These are phyloP conservation scores for Pseudomyrmex dendroicus DNA, from an alignment of 1,140 invertebrate genomes.

Conservation along the genomic window DNA sequence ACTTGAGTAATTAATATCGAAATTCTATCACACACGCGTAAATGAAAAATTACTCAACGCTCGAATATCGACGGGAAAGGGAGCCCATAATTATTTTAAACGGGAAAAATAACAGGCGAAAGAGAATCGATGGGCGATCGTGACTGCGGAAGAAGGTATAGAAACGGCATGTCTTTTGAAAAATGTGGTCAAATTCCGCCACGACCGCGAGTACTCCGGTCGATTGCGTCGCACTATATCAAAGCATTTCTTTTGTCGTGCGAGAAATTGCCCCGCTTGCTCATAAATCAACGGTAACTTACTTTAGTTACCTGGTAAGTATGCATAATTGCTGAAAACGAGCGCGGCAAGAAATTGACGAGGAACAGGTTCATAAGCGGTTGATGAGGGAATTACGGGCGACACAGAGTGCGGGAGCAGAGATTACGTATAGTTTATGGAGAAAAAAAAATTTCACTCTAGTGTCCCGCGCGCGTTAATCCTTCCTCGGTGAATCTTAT, in stretches of 20 bases:
- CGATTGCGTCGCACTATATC: neutral
- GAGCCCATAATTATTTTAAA: neutral
- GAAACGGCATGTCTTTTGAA: neutral
- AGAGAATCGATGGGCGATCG: neutral
- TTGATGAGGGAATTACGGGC: slow-evolving; percentile 24
- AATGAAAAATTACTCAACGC: slow-evolving; percentile 12
- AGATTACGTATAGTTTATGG: too few species aligned
- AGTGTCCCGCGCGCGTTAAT: neutral
- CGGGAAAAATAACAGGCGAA: neutral
- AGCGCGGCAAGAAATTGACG: slow-evolving; percentile 16
- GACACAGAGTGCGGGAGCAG: neutral
- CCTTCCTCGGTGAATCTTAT: neutral
- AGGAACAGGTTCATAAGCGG: neutral
- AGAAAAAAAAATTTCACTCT: too few species aligned
- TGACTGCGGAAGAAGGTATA: neutral
- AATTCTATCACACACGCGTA: slow-evolving; percentile 2
- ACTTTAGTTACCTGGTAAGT: neutral
- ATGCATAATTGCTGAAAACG: slow-evolving; percentile 6
- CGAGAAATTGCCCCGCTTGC: neutral
- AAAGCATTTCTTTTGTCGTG: slow-evolving; percentile 2
- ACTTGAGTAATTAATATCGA: slow-evolving; percentile 20
- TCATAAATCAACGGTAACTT: slow-evolving; percentile 10
- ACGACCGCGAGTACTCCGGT: neutral
- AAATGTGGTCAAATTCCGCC: slow-evolving; percentile 20
- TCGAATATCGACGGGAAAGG: neutral